Base-by-base conservation (phyloP, 1,140 invertebrate species). In the Homalodisca vitripennis region DNA sequence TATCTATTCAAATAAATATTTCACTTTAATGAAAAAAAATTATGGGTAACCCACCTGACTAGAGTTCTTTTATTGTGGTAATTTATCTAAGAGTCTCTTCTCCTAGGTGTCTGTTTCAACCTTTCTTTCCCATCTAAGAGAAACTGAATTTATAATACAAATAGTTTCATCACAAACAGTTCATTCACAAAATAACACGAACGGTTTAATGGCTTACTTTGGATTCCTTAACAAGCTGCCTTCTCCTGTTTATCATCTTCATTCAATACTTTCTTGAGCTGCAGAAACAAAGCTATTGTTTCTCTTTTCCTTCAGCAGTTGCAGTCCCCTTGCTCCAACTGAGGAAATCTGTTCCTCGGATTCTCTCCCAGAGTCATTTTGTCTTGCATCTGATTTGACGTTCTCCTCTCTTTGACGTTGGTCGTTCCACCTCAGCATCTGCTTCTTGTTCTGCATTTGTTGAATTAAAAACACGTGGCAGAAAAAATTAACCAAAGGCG, bases 291-390 rank as follows among this genome's bases (percentile, higher is more conserved):
- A 97, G 80, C 74, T 96, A 90, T 80, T 97, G 94, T 77, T 98
- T 98, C 75, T 97, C 92, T n/a, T n/a, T 73, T 92, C 89, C 77
- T 92, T 94, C 3, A 97, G 80, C 64, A 89, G 83, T 46, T 87
- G 84, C 24, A 97, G 80, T 76, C 91, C 89, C 67, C n/a, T n/a
- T 86, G 84, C 76, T 97, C 93, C 32, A 95, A 78, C 74, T 88
- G 86, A 30, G n/a, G 86, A 82, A 74, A 97, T 93, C 82, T 97
- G 92, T 77, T 95, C 93, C 76, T 92, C n/a, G n/a, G 88, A 30
- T 95, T 97, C 82, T 97, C 94, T 72, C 92, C 92, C 51, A 97
- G 79, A 12, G 93, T 95, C 87, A 94, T 92, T 20, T 91, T 92
- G 83, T 95, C 91, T 80, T 96, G 92, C 75, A 95, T 92, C 78